phyloP scores from a whole-genome alignment of 2,113 vertebrate species.

The Balaenoptera acutorostrata region DNA sequence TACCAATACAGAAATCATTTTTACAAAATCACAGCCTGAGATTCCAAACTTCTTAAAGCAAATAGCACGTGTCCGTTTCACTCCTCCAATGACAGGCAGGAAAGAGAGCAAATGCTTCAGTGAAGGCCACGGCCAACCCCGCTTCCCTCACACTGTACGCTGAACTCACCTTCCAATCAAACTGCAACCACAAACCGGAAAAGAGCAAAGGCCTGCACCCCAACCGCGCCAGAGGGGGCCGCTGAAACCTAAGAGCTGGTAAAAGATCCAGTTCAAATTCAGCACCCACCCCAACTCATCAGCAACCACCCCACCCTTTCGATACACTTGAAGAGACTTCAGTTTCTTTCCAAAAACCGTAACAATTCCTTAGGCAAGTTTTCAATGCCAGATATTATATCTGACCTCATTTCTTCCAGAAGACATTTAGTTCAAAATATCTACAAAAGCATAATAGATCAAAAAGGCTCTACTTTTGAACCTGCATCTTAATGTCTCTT shows the following conservation, averaged over 20 bases:
- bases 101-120: background rate
- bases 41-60: background rate
- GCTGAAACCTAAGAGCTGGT: background rate
- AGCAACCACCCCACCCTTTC: background rate
- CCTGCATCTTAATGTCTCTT: background rate
- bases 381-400: background rate
- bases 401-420: background rate
- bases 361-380: background rate
- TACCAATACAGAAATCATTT: background rate
- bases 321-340: background rate
- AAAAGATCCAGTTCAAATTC: background rate
- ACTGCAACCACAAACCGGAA: background rate
- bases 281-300: accelerated
- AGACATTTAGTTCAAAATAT: background rate
- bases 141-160: accelerated
- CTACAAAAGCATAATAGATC: background rate
- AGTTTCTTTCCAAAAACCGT: background rate
- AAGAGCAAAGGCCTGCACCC: background rate
- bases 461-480: background rate
- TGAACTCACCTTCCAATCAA: background rate
- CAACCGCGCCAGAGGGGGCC: no score
- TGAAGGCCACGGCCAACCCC: background rate
- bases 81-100: background rate
- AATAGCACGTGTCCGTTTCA: background rate
- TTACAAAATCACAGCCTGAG: background rate